A percentile compares a stretch with the other conserved stretches of the same genome.
phyloP scores from a whole-genome alignment of 2,797 vertebrate genomes.

The Botia almorhae region DNA sequence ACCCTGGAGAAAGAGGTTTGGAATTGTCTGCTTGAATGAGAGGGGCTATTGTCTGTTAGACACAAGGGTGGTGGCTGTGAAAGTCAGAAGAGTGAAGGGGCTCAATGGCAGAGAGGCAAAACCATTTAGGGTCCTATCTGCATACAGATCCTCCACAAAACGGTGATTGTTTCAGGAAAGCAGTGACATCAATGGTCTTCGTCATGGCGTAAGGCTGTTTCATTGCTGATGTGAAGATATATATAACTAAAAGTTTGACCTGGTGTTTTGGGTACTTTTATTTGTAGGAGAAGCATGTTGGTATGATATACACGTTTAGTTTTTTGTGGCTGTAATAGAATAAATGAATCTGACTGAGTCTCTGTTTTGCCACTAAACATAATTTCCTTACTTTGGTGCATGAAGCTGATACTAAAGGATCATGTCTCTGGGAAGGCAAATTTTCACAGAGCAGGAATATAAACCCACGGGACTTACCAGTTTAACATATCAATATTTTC shows the following conservation, averaged over 20 bases:
- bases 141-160: slow-evolving; percentile 72
- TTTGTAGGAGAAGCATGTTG: no score
- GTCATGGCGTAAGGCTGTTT: slow-evolving; percentile 29
- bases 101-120: slow-evolving; percentile 71
- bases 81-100: slow-evolving; percentile 60
- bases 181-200: slow-evolving; percentile 58
- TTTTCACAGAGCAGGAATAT: slow-evolving; percentile 66
- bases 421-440: slow-evolving; percentile 70
- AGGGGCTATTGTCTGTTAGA: slow-evolving; percentile 53
- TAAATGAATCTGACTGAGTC: neutral
- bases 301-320: no score
- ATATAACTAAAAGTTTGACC: slow-evolving; percentile 4
- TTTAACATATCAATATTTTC: slow-evolving; percentile 56
- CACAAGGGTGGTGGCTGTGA: slow-evolving; percentile 51
- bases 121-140: slow-evolving; percentile 72
- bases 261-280: neutral
- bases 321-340: neutral
- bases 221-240: slow-evolving; percentile 33
- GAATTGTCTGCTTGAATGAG: slow-evolving; percentile 48
- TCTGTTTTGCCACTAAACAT: neutral
- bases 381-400: slow-evolving; percentile 7
- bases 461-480: slow-evolving; percentile 60
- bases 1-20: slow-evolving; percentile 46
- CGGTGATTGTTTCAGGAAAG: slow-evolving; percentile 67
- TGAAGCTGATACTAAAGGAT: slow-evolving; percentile 57